Evolutionary conservation across 2,797 vertebrate genomes (phyloP).

Genomic region (Synanceia verrucosa): DNA sequence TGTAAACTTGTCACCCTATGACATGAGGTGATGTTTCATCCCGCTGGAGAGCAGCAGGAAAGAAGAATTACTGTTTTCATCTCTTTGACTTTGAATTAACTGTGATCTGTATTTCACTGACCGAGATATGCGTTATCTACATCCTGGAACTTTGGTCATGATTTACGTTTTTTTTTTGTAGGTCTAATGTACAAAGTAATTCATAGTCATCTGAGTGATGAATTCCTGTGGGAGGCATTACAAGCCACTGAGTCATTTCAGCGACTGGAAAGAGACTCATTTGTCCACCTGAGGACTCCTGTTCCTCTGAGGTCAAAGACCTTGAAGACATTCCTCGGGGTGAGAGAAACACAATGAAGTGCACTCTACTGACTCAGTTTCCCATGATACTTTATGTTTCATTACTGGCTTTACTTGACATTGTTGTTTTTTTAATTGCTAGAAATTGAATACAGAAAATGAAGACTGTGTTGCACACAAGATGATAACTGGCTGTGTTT

Average conservation of each 20-base stretch:
- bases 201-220: slow-evolving; percentile 32
- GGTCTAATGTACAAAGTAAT: neutral
- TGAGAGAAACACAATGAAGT: slow-evolving; percentile 61
- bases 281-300: slow-evolving; percentile 81
- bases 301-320: slow-evolving; percentile 85
- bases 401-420: neutral
- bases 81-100: slow-evolving; percentile 45
- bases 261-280: slow-evolving; percentile 70
- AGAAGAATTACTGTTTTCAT: slow-evolving; percentile 37
- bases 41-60: slow-evolving; percentile 58
- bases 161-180: slow-evolving; percentile 22
- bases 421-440: neutral
- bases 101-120: slow-evolving; percentile 34
- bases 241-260: slow-evolving; percentile 1
- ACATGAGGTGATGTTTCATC: slow-evolving; percentile 90
- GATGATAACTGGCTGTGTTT: neutral
- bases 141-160: slow-evolving; percentile 5
- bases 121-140: slow-evolving; percentile 10
- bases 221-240: slow-evolving; percentile 16
- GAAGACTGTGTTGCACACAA: neutral
- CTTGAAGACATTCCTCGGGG: slow-evolving; percentile 87
- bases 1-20: slow-evolving; percentile 88
- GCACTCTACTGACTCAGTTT: neutral
- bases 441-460: neutral
- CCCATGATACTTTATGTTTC: neutral